Evolutionary conservation across 1,140 invertebrate genomes (phyloP), one percentile per base, ranked within the genome.

Genomic region (Acromyrmex heyeri): DNA sequence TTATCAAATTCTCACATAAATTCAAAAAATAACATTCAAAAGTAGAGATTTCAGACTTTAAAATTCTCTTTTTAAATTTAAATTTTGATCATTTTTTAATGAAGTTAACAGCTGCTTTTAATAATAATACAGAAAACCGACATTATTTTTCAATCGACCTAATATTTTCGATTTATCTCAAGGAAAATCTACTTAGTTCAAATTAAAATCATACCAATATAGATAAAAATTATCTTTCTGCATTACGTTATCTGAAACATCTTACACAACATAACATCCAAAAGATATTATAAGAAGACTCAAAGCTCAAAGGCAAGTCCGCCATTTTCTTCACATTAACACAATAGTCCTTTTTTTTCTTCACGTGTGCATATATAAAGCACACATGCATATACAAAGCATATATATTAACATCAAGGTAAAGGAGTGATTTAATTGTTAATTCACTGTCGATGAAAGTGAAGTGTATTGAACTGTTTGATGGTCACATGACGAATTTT

Each of bases 381-480:
- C 30, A 30, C 30, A 30, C 30, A 30, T 24, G n/a, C 27, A 8
- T 34, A 27, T 53, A 50, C 2, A 2, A 73, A 73, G 18, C 3
- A 30, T 4, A 27, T 2, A 2, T 10, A 21, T 3, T 53, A 57
- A 34, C 12, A 24, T 64, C 27, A 34, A 57, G n/a, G 12, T 24
- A 50, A 82, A 86, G 18, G 21, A 57, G 16, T 55, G 75, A 82
- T 87, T 77, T 61, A 18, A 30, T 78, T 24, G 34, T 86, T 81
- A 61, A 88, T 87, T 64, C 21, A 65, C 16, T 34, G 6, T 14
- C 18, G 12, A 78, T 16, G n/a, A 18, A 38, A 77, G 18, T 44
- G 21, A 55, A 30, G 44, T 61, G 44, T 61, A 8, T 81, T n/a
- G 21, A 65, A 69, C n/a, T 62, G 44, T 48, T 61, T 69, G 50